Evolutionary conservation across 2,797 vertebrate species (phyloP).

Genomic region (Pseudochirops corinnae): DNA sequence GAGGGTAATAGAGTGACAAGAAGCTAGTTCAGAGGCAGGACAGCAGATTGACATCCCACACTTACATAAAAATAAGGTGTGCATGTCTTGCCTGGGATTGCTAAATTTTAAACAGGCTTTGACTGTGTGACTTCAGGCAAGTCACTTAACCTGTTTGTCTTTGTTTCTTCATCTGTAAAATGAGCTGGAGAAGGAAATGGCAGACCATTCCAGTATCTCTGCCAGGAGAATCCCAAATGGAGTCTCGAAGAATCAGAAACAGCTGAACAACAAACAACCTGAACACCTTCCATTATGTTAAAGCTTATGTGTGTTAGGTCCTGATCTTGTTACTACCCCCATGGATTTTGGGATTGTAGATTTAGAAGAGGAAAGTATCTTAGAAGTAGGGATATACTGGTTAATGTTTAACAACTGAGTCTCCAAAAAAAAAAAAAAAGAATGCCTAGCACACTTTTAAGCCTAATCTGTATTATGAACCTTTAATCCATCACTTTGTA

Average conservation of each 20-base stretch:
- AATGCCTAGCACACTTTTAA: background rate
- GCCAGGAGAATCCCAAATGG: background rate
- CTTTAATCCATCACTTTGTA: background rate
- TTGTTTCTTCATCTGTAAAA: background rate
- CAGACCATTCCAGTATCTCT: background rate
- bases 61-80: background rate
- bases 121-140: background rate
- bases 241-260: background rate
- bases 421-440: background rate
- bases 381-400: background rate
- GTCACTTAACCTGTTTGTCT: background rate
- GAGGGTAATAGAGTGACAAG: too few relatives aligned
- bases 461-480: background rate
- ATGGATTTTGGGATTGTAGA: background rate
- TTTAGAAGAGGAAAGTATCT: background rate
- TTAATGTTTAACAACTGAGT: background rate
- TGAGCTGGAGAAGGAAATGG: background rate
- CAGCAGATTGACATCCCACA: too few relatives aligned
- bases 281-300: background rate
- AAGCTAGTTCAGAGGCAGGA: too few relatives aligned
- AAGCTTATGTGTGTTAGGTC: background rate
- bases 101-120: background rate
- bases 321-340: background rate
- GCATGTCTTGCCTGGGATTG: background rate
- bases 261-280: background rate